A percentile compares a stretch with the other conserved stretches of the same genome.
Evolutionary conservation across 2,113 vertebrate species (phyloP).

Genomic region (Atherinomorus stipes): DNA sequence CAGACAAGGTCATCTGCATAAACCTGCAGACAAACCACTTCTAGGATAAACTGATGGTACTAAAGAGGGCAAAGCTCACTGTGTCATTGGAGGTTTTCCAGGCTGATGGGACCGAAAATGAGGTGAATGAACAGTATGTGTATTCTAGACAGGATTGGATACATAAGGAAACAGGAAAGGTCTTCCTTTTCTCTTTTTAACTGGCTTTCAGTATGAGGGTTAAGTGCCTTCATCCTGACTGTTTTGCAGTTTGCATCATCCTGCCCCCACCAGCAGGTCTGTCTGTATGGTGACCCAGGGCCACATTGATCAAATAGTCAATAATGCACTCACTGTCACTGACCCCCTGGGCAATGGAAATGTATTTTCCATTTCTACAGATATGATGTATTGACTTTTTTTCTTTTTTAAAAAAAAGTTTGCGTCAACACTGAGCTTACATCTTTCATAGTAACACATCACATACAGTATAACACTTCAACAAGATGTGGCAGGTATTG

Average conservation of each 20-base stretch:
- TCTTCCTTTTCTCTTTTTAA: background rate
- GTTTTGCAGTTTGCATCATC: slow-evolving; percentile 31
- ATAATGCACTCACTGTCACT: slow-evolving; percentile 55
- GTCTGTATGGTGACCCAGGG: slow-evolving; percentile 46
- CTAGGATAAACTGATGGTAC: slow-evolving; percentile 11
- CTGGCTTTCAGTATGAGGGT: background rate
- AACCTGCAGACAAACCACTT: background rate
- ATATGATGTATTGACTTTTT: slow-evolving; percentile 34
- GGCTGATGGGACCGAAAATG: background rate
- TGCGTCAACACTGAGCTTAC: background rate
- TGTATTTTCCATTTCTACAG: slow-evolving; percentile 53
- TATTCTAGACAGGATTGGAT: background rate
- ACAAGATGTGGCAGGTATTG: background rate
- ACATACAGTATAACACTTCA: background rate
- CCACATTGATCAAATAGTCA: slow-evolving; percentile 64
- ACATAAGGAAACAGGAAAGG: fast-evolving
- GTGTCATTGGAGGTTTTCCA: background rate
- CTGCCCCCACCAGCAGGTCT: slow-evolving; percentile 16
- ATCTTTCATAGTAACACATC: background rate
- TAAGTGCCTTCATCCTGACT: slow-evolving; percentile 16
- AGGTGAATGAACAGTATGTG: background rate
- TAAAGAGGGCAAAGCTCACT: background rate
- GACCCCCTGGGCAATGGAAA: slow-evolving; percentile 47
- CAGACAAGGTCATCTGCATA: slow-evolving; percentile 44
- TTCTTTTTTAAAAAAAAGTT: slow-evolving; percentile 4